Evolutionary conservation across 2,888 invertebrate genomes (phyloP).

Genomic region (Monochamus alternatus): DNA sequence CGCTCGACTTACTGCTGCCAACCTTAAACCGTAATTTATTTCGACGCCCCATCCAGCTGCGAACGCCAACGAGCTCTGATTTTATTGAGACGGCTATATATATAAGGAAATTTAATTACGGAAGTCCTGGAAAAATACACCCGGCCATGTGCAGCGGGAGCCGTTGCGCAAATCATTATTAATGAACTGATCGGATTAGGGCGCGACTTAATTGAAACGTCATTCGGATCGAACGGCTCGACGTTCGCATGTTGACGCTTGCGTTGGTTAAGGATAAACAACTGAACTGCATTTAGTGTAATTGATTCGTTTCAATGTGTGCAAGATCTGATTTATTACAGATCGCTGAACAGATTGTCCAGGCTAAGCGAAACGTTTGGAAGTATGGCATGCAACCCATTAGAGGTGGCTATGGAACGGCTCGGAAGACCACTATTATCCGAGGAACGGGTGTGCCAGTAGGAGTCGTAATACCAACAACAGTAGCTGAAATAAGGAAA

Average conservation of each 20-base stretch:
- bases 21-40: background rate
- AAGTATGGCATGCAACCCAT: too few species aligned
- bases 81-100: conserved; percentile 1
- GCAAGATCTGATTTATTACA: too few species aligned
- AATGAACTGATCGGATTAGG: background rate
- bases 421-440: too few species aligned
- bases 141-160: background rate
- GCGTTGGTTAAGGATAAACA: background rate
- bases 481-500: too few species aligned
- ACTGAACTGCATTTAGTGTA: background rate
- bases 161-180: conserved; percentile 3
- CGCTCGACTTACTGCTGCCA: background rate
- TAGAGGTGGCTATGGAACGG: too few species aligned
- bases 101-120: background rate
- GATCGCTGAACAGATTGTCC: too few species aligned
- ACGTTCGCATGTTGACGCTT: background rate
- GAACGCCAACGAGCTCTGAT: background rate
- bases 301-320: too few species aligned
- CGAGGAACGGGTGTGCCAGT: too few species aligned
- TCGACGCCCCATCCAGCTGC: background rate
- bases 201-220: conserved; percentile 3
- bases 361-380: too few species aligned
- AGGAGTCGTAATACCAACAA: too few species aligned
- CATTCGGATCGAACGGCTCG: background rate
- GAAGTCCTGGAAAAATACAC: background rate